Percentiles rank a stretch among this genome's conserved stretches.
Evolutionary conservation across 2,888 invertebrate species (phyloP).

Genomic region (Hirtodrosophila alboralis): DNA sequence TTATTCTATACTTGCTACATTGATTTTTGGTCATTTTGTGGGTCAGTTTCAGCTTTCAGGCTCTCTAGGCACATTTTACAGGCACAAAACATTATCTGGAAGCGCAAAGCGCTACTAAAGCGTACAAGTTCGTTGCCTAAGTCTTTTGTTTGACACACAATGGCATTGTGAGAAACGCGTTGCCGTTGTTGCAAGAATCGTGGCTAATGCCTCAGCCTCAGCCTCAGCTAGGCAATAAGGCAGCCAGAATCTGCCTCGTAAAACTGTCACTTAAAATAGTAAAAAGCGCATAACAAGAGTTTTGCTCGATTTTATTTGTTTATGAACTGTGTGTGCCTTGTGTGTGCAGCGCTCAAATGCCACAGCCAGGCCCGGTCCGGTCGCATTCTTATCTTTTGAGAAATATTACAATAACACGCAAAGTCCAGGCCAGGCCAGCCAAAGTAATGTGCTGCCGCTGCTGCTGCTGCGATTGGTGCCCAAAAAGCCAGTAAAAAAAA

Average conservation of each 20-base stretch:
- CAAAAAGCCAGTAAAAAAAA: constrained; percentile 27
- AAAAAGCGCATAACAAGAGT: constrained; percentile 44
- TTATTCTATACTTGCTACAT: background rate
- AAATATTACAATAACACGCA: constrained; percentile 84
- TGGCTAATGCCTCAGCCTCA: background rate
- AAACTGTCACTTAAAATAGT: constrained; percentile 61
- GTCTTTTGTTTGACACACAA: constrained; percentile 33
- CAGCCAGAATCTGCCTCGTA: constrained; percentile 33
- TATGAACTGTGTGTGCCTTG: constrained; percentile 55
- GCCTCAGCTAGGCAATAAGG: constrained; percentile 2
- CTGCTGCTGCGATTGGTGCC: constrained; percentile 21
- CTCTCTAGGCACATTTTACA: background rate
- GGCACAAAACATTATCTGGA: background rate
- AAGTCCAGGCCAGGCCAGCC: constrained; percentile 66
- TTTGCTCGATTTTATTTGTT: constrained; percentile 60
- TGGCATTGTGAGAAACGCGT: constrained; percentile 4
- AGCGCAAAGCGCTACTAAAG: background rate
- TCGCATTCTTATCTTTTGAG: constrained; percentile 84
- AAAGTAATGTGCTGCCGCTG: constrained; percentile 20
- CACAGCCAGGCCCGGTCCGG: constrained; percentile 62
- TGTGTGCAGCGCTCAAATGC: constrained; percentile 38
- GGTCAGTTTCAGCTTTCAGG: constrained; percentile 5
- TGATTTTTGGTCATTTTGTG: constrained; percentile 8
- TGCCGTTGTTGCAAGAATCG: background rate
- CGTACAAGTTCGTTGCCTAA: constrained; percentile 39